Conservation (phyloP, 2,888 invertebrate species). For the Tipula vernalis region DNA sequence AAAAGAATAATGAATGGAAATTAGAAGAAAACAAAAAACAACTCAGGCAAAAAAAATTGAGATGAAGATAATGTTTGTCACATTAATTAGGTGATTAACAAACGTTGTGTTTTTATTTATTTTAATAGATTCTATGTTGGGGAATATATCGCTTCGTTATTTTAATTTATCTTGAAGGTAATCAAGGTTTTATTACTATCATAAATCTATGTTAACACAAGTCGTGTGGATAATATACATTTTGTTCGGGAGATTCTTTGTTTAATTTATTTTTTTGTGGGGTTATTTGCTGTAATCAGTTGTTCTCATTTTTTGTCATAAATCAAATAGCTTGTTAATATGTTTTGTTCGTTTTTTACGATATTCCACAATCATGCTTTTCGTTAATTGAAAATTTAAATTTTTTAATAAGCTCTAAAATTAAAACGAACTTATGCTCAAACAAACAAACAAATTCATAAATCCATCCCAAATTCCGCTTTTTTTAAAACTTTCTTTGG, state of each 20-base stretch:
- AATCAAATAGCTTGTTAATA: too few relatives aligned
- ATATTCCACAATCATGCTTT: too few relatives aligned
- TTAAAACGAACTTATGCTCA: too few relatives aligned
- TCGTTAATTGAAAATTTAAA: too few relatives aligned
- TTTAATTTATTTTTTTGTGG: too few relatives aligned
- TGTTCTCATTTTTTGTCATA: too few relatives aligned
- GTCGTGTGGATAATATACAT: background rate
- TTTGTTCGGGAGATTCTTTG: background rate
- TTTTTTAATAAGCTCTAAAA: too few relatives aligned
- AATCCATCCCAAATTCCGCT: too few relatives aligned
- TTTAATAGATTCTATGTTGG: background rate
- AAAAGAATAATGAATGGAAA: background rate
- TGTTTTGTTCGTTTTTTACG: too few relatives aligned
- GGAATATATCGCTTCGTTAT: background rate
- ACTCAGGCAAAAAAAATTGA: background rate
- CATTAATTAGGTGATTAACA: conserved; percentile 4
- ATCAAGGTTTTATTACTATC: background rate
- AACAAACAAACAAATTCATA: too few relatives aligned
- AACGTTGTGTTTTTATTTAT: background rate
- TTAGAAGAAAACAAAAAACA: background rate
- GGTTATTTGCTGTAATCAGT: too few relatives aligned
- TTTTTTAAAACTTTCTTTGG: too few relatives aligned
- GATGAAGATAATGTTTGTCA: background rate
- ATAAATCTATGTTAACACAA: background rate
- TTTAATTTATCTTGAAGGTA: background rate